Base-by-base conservation (phyloP, 2,797 vertebrate genomes). In the Crax fasciolata region DNA sequence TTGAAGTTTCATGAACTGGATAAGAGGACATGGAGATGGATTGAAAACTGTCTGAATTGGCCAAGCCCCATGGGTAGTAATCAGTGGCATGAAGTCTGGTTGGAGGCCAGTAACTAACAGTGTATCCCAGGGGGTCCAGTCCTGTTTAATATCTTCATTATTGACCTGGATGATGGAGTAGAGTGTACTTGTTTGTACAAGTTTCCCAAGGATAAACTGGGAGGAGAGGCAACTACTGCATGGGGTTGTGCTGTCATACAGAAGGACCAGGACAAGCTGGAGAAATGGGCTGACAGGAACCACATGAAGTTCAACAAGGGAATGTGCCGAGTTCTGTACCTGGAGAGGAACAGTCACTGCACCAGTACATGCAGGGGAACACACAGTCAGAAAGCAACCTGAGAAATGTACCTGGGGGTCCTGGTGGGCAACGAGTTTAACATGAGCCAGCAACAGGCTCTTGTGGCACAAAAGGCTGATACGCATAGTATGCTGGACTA, bases 401-500 rank as follows among this genome's bases (percentile, higher is more conserved):
- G 43, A 74, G 43, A 62, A 84, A 49, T 89, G 27, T 24, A 63
- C 71, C 21, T 32, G 8, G 8, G 6, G 0, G 6, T 67, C 16
- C 39, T 78, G 39, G 23, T 17, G 54, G 13, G 21, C 51, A 49
- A 23, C 18, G 41, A 58, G 28, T 21, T 84, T 32, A n/a, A 43
- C 24, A 25, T 55, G 25, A 93, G 19, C 30, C 61, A 81, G 32
- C 28, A 84, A 17, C 15, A 10, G 61, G 38, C 14, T 46, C 46
- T 61, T 20, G 2, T 4, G 2, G 39, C 4, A 0, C 3, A 13
- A 30, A 48, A 44, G n/a, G 30, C 30, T 57, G 49, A 13, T 13
- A 18, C 8, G 5, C 59, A 28, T 58, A 52, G 8, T 27, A 35
- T 35, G 7, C 20, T 70, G 55, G 49, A n/a, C 16, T 89, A 55